Evolutionary conservation across 2,113 vertebrate species (phyloP).

Genomic region (Henicopernis longicauda): DNA sequence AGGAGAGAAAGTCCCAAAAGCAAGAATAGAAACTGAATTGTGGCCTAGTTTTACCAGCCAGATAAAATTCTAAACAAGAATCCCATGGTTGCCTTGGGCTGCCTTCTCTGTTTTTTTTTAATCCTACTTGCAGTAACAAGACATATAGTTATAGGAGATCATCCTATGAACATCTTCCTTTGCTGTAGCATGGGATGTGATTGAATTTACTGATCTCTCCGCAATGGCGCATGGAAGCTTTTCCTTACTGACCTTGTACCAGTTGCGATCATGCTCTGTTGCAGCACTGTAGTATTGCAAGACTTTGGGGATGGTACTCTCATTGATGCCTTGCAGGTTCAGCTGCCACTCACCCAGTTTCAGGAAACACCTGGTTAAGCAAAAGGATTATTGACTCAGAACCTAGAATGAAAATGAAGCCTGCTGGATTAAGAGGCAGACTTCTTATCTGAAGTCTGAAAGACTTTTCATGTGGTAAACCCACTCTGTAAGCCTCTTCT

Average conservation of each 20-base stretch:
- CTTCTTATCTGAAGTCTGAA: not conserved
- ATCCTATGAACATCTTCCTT: not conserved
- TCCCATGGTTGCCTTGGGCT: not conserved
- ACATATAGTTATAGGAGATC: not conserved
- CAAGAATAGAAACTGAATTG: not conserved
- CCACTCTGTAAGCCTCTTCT: not conserved
- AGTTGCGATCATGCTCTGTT: slow-evolving; percentile 95
- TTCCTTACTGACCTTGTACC: slow-evolving; percentile 89
- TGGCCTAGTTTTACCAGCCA: not conserved
- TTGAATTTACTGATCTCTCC: not conserved
- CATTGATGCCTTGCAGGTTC: slow-evolving; percentile 96
- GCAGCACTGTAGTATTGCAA: slow-evolving; percentile 96
- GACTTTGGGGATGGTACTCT: slow-evolving; percentile 97
- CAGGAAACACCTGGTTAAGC: slow-evolving; percentile 87
- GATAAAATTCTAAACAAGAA: not conserved
- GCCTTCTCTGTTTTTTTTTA: not conserved
- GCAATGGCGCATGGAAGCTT: not conserved
- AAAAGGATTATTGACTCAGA: slow-evolving; percentile 7
- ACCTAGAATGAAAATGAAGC: not conserved
- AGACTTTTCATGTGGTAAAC: not conserved
- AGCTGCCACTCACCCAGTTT: slow-evolving; percentile 98
- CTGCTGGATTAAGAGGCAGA: not conserved
- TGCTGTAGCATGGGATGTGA: not conserved
- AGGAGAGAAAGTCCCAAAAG: not conserved
- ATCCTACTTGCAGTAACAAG: not conserved